Base-by-base conservation (phyloP, 2,797 vertebrate species). In the Meriones psammophilus region DNA sequence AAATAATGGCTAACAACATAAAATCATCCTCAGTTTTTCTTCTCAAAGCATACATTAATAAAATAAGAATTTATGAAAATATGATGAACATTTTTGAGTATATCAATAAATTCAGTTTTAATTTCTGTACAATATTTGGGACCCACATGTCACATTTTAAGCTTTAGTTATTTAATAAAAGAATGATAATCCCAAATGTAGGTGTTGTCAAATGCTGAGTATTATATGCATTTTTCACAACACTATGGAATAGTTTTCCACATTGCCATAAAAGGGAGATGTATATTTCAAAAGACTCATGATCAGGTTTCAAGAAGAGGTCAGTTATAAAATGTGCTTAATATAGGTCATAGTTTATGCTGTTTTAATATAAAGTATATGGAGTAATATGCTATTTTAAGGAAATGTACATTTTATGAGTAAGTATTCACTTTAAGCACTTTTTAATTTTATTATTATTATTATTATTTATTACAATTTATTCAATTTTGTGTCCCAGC, bases 241-340 rank as follows among this genome's bases (percentile, higher is more conserved):
- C 56, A 86, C 88, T 97, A 95, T 66, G 15, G 20, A 96, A 96
- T 36, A 3, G 71, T 76, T 95, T 94, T 96, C 36, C 46, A 62
- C 39, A 2, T 92, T 92, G 89, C 77, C 80, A 36, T 42, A 14
- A 86, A 15, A 15, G 30, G 2, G 87, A 95, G 90, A 60, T 88
- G 26, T 33, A 76, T 20, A 78, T 68, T 81, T 89, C 83, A 93
- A 92, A 17, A 28, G 22, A 88, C 28, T 39, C 64, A 71, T 26
- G 15, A 95, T 83, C 42, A 91, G 50, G 50, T 50, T 50, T 39
- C 64, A 76, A 20, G 15, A 95, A 84, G 36, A 91, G 26, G 74
- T 81, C 33, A 86, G 18, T 93, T 88, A 95, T 84, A 66, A 62
- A 96, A 78, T 54, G 8, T 78, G 5, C 42, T 62, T 93, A 80